These are phyloP conservation scores for Thalassarche chlororhynchos DNA, from an alignment of 2,113 vertebrate genomes.

Conservation along the genomic window DNA sequence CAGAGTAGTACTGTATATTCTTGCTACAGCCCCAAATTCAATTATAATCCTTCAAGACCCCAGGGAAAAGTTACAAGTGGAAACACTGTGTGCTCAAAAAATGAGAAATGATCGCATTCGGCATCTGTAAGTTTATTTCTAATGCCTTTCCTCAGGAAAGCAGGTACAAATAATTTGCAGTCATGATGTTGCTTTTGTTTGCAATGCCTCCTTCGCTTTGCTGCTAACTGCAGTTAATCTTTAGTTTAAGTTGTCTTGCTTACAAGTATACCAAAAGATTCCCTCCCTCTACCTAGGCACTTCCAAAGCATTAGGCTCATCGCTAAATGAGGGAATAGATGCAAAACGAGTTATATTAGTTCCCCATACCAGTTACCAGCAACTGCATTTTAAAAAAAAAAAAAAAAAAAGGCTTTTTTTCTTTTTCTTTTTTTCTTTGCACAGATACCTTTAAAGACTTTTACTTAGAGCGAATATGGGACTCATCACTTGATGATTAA, in stretches of 20 bases:
- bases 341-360: background rate
- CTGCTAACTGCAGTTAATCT: background rate
- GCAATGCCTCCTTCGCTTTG: background rate
- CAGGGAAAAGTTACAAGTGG: conserved; percentile 49
- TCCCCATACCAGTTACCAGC: background rate
- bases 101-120: background rate
- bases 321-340: background rate
- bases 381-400: background rate
- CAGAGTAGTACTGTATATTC: conserved; percentile 21
- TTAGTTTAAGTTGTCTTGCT: background rate
- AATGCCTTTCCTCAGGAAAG: background rate
- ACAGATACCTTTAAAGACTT: conserved; percentile 70
- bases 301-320: background rate
- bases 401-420: background rate
- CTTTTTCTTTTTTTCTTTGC: background rate
- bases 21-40: conserved; percentile 25
- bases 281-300: background rate
- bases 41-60: conserved; percentile 41
- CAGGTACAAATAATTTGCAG: conserved; percentile 4
- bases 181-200: background rate
- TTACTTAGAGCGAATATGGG: conserved; percentile 20
- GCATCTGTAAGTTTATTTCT: conserved; percentile 37
- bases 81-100: conserved; percentile 26
- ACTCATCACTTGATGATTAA: conserved; percentile 76
- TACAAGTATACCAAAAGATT: background rate